Percentiles rank a stretch among this genome's conserved stretches.
These are phyloP conservation scores for Mohoua ochrocephala DNA, from an alignment of 2,113 vertebrate genomes.

Conservation along the genomic window DNA sequence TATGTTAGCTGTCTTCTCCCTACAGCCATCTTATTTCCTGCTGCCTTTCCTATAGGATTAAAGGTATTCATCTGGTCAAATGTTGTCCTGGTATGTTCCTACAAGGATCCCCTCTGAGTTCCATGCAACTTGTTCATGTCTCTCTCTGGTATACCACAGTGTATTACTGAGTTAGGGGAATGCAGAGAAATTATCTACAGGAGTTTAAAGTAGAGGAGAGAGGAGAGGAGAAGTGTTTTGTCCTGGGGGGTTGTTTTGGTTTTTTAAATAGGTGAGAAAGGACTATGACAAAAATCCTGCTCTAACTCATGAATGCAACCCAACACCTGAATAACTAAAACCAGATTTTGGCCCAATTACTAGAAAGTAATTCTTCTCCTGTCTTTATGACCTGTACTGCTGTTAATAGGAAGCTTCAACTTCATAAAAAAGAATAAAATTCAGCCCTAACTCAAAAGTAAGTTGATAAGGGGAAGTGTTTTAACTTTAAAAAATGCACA, in stretches of 20 bases:
- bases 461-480: slow-evolving; percentile 5
- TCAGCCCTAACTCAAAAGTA: not conserved
- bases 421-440: slow-evolving; percentile 59
- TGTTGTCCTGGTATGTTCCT: not conserved
- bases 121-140: not conserved
- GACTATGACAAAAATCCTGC: slow-evolving; percentile 44
- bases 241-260: not conserved
- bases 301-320: slow-evolving; percentile 32
- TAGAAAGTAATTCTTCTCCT: slow-evolving; percentile 41
- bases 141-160: not conserved
- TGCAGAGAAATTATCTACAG: not conserved
- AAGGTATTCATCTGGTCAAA: not conserved
- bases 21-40: slow-evolving; percentile 21
- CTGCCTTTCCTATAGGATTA: slow-evolving; percentile 1
- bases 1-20: not conserved
- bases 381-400: slow-evolving; percentile 38
- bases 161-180: not conserved
- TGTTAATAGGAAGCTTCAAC: slow-evolving; percentile 37
- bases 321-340: slow-evolving; percentile 59
- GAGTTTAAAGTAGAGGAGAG: not conserved
- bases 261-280: slow-evolving; percentile 53
- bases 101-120: not conserved
- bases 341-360: slow-evolving; percentile 56
- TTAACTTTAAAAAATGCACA: slow-evolving; percentile 11
- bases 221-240: not conserved